Evolutionary conservation across 2,797 vertebrate genomes (phyloP), one percentile per base, ranked within the genome.

Genomic region (Fistularia commersonii): DNA sequence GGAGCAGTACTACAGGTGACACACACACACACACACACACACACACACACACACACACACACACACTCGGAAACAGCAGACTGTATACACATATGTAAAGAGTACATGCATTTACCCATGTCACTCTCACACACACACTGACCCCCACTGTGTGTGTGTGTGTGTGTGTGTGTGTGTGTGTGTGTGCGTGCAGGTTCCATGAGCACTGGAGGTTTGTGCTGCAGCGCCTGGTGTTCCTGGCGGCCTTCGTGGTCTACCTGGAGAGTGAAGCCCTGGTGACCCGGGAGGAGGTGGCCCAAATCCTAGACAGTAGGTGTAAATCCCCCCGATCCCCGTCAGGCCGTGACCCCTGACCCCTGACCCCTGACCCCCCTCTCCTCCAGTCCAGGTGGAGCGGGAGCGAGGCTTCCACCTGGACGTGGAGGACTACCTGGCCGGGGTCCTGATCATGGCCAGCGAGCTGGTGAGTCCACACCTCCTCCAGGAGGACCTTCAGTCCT

Each of bases 121-220:
- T 6, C 11, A 7, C 11, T 3, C 7, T 5, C 8, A 42, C 41
- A 42, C 6, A 11, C 12, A 10, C 38, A 40, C 3, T 40, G 3
- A 40, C 38, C 12, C 9, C 12, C 10, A 10, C 8, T 10, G 12
- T 40, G 38, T 40, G 38, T 3, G 10, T 3, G 8, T 40, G 12
- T 40, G 12, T 40, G 10, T 40, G 12, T 40, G 9, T 9, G 5
- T 40, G 12, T 40, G 12, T 40, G n/a, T n/a, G n/a, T n/a, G n/a
- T 54, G 4, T 50, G 14, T 57, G 8, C 51, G 13, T 58, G 3
- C 59, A 98, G 96, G 83, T 99, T 97, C 79, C 95, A 99, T 1
- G 97, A 99, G 61, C 97, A 97, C 70, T 99, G 97, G 97, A 87
- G 96, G 65, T 99, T 99, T 70, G 96, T 98, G 41, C 83, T 99